Evolutionary conservation across 2,113 vertebrate genomes (phyloP), one percentile per base, ranked within the genome.

Genomic region (Sterna hirundo): DNA sequence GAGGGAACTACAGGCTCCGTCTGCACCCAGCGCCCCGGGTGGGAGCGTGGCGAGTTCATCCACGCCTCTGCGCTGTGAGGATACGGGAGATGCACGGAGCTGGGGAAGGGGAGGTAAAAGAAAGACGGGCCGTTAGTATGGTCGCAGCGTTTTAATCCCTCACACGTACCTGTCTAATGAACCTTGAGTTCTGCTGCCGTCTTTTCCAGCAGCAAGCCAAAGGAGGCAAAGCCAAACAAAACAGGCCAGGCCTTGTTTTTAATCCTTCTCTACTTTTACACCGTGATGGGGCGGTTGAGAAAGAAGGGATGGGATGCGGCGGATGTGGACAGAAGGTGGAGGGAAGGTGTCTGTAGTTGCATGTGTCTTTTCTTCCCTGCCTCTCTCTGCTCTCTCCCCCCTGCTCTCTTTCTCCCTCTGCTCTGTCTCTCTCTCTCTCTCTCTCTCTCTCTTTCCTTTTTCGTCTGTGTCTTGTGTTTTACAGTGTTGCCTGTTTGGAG

Each of bases 401-500:
- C 68, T 15, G 49, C 47, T 95, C 21, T 88, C 61, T 88, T 26
- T 83, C 75, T 79, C 77, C 52, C 76, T 49, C 68, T 3, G 79
- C 40, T 40, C 51, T 79, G 29, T 78, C 27, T 85, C 38, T 95
- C 61, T 90, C 69, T 95, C 60, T 94, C 51, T 79, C 30, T 78
- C 27, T 85, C 38, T 95, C 61, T 90, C 69, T 95, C 60, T 94
- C 84, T 96, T 71, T 94, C 92, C 93, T 91, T 83, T 97, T 30
- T 83, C 16, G 90, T 97, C 95, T 97, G 95, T 98, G 97, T 97
- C 97, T 98, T 98, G 96, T 98, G 97, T 98, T 97, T 98, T 98
- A 87, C 97, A 98, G 97, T 87, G 81, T 93, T 97, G 82, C 96
- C 96, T 93, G 95, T 97, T 72, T 90, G 98, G 97, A 97, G 97